Evolutionary conservation across 2,888 invertebrate species (phyloP).

Genomic region (Troilus luridus): DNA sequence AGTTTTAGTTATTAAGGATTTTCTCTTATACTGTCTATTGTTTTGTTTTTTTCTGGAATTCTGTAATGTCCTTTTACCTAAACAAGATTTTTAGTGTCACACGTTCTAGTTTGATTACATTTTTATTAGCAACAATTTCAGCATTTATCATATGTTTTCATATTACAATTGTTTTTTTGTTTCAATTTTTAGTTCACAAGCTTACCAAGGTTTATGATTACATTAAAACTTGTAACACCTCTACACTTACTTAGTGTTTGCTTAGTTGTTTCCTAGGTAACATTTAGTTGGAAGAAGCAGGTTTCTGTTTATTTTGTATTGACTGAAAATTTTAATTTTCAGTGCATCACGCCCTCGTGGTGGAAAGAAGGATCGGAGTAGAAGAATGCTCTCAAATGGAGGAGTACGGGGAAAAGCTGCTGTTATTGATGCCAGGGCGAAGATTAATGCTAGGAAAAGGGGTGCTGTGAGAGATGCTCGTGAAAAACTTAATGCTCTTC

Average conservation of each 20-base stretch:
- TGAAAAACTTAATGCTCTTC: conserved; percentile 57
- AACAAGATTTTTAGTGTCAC: neutral
- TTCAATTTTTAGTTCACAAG: conserved; percentile 21
- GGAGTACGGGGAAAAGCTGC: conserved; percentile 27
- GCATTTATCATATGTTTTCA: conserved; percentile 18
- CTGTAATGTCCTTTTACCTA: neutral
- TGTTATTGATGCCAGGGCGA: conserved; percentile 46
- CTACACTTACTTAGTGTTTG: neutral
- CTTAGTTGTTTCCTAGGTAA: conserved; percentile 12
- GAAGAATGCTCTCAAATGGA: conserved; percentile 2
- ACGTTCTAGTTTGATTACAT: neutral
- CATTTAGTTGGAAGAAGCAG: neutral
- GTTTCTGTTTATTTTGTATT: neutral
- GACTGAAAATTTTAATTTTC: neutral
- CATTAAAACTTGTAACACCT: neutral
- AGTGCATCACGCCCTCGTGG: conserved; percentile 25
- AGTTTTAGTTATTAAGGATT: neutral
- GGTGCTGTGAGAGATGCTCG: conserved; percentile 54
- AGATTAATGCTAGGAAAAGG: conserved; percentile 54
- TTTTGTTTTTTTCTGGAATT: neutral
- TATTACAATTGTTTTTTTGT: conserved; percentile 17
- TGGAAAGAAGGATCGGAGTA: conserved; percentile 11
- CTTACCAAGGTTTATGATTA: conserved; percentile 41
- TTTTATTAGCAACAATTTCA: neutral
- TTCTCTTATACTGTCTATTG: neutral